phyloP scores from a whole-genome alignment of 2,888 invertebrate species.

The Netelia fuscicornis region DNA sequence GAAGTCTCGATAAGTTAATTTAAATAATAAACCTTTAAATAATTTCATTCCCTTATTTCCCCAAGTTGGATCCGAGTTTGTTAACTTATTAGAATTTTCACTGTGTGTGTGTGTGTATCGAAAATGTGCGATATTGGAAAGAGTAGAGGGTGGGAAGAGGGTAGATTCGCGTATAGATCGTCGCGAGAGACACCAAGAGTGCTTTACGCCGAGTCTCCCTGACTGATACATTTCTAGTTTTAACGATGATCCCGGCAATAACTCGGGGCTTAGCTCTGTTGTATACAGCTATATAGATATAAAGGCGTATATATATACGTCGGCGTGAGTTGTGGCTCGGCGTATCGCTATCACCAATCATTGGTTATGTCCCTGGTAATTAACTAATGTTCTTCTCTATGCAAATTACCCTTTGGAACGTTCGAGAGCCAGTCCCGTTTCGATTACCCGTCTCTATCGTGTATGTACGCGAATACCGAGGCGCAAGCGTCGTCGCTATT shows the following conservation, averaged over 20 bases:
- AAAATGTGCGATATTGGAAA: background rate
- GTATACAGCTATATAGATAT: background rate
- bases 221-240: conserved; percentile 83
- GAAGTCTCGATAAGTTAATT: background rate
- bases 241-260: conserved; percentile 84
- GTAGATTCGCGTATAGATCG: conserved; percentile 18
- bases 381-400: conserved; percentile 84
- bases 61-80: background rate
- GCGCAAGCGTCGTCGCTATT: background rate
- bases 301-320: background rate
- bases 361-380: conserved; percentile 83
- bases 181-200: conserved; percentile 44
- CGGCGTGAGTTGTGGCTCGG: conserved; percentile 80
- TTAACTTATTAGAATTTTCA: background rate
- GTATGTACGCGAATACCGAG: background rate
- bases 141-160: background rate
- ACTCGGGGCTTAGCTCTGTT: conserved; percentile 81
- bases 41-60: no score
- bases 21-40: background rate
- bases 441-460: conserved; percentile 48
- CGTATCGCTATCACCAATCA: conserved; percentile 83
- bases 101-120: background rate
- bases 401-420: conserved; percentile 77
- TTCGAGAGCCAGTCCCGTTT: conserved; percentile 50
- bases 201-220: conserved; percentile 67